These are phyloP conservation scores for Pontoporia blainvillei DNA, from an alignment of 2,113 vertebrate species.

Conservation along the genomic window DNA sequence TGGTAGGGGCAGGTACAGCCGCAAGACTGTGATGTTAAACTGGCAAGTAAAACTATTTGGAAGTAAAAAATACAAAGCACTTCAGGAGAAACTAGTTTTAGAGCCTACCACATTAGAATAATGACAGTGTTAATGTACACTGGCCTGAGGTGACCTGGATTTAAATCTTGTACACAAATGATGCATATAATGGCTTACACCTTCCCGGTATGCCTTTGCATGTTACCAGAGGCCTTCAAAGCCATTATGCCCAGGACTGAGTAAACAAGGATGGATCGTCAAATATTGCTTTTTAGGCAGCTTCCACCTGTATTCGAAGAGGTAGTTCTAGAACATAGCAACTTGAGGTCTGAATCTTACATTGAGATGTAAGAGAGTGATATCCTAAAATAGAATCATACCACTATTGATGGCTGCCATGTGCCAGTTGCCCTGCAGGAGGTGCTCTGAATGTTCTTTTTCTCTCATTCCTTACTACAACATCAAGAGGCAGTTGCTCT, in stretches of 20 bases:
- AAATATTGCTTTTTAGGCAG: neutral
- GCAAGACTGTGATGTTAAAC: neutral
- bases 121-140: neutral
- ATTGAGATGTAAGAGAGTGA: neutral
- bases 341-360: neutral
- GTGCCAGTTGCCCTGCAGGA: neutral
- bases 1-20: neutral
- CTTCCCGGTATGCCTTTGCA: neutral
- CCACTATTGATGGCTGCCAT: neutral
- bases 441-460: neutral
- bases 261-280: neutral
- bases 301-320: neutral
- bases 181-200: neutral
- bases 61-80: neutral
- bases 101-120: neutral
- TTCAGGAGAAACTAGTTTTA: neutral
- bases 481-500: neutral
- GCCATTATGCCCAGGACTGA: neutral
- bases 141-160: neutral
- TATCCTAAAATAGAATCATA: neutral
- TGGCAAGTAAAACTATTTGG: neutral
- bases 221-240: neutral
- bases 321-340: neutral
- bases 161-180: neutral
- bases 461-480: neutral